Percentiles rank a stretch among this genome's conserved stretches.
These are phyloP conservation scores for Drepanosiphum platanoidis DNA, from an alignment of 2,888 invertebrate species.

Conservation along the genomic window DNA sequence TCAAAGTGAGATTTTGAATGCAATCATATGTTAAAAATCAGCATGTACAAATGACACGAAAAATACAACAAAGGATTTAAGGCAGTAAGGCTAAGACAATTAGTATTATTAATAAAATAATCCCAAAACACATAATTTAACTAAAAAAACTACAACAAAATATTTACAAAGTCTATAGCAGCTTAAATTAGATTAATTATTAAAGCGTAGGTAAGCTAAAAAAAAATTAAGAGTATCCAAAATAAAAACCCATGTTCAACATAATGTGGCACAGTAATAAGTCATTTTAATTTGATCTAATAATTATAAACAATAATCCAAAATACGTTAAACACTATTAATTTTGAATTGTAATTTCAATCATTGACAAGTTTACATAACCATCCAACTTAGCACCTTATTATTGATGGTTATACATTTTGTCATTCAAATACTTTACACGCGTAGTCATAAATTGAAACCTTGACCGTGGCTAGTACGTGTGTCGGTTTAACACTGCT, in stretches of 20 bases:
- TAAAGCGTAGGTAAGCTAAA: too few species aligned
- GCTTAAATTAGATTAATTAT: neutral
- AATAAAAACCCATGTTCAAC: neutral
- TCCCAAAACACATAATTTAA: too few species aligned
- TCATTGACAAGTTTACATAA: conserved; percentile 26
- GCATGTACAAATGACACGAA: neutral
- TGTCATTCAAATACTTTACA: conserved; percentile 42
- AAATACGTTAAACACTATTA: neutral
- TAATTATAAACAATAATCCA: conserved; percentile 1
- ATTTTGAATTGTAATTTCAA: conserved; percentile 22
- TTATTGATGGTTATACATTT: neutral
- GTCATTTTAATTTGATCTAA: neutral
- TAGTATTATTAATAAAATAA: too few species aligned
- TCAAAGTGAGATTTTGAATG: neutral
- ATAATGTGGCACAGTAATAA: neutral
- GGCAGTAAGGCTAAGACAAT: too few species aligned
- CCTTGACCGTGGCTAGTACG: conserved; percentile 37
- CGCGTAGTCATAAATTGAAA: conserved; percentile 42
- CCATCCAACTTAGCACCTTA: conserved; percentile 36
- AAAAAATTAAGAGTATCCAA: neutral
- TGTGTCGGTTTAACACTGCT: conserved; percentile 42
- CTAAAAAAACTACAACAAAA: neutral
- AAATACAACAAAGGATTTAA: neutral
- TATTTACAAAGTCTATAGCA: neutral
- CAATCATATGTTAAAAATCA: neutral